Evolutionary conservation across 2,888 invertebrate genomes (phyloP).

Genomic region (Oligia fasciuncula): DNA sequence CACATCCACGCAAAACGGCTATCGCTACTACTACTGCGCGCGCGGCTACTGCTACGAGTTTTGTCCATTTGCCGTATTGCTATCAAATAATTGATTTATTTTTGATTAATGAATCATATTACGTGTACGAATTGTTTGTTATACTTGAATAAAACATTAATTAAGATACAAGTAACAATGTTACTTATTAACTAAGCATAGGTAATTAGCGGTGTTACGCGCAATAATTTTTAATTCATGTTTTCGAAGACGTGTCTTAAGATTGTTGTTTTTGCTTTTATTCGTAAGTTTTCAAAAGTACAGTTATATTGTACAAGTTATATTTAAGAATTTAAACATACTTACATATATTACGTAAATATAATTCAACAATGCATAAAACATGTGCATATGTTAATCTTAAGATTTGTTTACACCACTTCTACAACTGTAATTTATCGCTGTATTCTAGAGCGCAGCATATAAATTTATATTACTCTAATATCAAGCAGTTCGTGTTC

Average conservation of each 20-base stretch:
- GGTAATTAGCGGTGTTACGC: background rate
- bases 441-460: slow-evolving; percentile 19
- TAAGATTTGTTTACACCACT: slow-evolving; percentile 48
- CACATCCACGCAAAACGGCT: no score
- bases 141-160: background rate
- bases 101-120: background rate
- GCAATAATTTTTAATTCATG: background rate
- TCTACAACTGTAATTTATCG: slow-evolving; percentile 42
- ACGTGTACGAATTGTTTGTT: background rate
- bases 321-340: background rate
- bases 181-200: background rate
- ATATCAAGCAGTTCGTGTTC: slow-evolving; percentile 47
- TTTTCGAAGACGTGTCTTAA: background rate
- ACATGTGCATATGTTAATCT: slow-evolving; percentile 44
- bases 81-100: background rate
- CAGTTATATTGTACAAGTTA: slow-evolving; percentile 18
- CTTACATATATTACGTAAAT: slow-evolving; percentile 8
- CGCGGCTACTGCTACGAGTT: slow-evolving; percentile 20
- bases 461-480: slow-evolving; percentile 30
- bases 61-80: background rate
- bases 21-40: no score
- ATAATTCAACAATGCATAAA: slow-evolving; percentile 23
- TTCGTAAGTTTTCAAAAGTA: slow-evolving; percentile 2
- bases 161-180: background rate
- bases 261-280: background rate